phyloP scores from a whole-genome alignment of 2,797 vertebrate genomes.

The Lepilemur ruficaudatus region DNA sequence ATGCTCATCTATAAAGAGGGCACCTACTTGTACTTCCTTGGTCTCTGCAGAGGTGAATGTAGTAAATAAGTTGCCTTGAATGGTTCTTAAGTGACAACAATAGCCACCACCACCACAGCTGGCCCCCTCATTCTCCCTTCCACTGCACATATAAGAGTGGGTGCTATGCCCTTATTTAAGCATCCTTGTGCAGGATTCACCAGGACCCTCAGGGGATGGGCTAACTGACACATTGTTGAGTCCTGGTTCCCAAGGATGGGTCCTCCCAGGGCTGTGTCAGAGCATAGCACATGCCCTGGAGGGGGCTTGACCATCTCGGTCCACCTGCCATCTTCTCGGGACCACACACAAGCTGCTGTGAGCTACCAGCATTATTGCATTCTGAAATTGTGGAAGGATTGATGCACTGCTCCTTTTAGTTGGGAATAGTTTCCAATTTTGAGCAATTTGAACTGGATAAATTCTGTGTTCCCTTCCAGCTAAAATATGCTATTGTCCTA shows the following conservation, averaged over 20 bases:
- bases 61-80: background rate
- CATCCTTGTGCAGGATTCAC: background rate
- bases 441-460: background rate
- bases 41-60: background rate
- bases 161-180: background rate
- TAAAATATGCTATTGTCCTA: background rate
- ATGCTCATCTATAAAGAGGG: background rate
- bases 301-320: background rate
- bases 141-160: background rate
- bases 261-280: background rate
- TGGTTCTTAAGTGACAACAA: too few species aligned
- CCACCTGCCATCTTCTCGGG: background rate
- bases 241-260: background rate
- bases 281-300: background rate
- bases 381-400: background rate
- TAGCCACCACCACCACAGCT: background rate
- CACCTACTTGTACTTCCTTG: background rate
- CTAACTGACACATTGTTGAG: background rate
- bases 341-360: background rate
- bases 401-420: background rate
- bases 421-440: background rate
- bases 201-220: background rate
- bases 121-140: background rate
- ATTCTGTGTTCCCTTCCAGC: background rate
- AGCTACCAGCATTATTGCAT: background rate